These are phyloP conservation scores for Megalonaias nervosa DNA, from an alignment of 1,140 invertebrate genomes.

Conservation along the genomic window DNA sequence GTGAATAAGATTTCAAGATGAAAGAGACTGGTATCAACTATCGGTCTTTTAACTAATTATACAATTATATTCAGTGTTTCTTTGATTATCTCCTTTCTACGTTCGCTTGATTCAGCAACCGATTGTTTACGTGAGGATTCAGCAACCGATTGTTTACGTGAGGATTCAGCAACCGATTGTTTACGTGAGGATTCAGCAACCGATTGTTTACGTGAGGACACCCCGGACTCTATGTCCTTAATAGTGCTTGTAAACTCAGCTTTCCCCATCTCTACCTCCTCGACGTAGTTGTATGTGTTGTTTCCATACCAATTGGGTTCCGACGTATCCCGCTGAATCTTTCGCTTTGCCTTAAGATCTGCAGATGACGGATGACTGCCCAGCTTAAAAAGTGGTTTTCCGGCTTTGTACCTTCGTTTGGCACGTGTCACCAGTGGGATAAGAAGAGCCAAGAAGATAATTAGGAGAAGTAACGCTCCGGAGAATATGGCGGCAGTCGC, in stretches of 20 bases:
- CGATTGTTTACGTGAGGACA: no score
- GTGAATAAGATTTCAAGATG: no score
- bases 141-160: no score
- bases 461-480: slow-evolving; percentile 20
- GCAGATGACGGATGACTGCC: slow-evolving; percentile 19
- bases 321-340: slow-evolving; percentile 2
- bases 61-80: no score
- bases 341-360: slow-evolving; percentile 5
- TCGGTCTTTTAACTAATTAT: no score
- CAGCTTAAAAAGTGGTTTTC: slow-evolving; percentile 32
- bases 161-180: no score
- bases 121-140: no score
- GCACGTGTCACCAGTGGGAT: slow-evolving; percentile 30
- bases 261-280: slow-evolving; percentile 13
- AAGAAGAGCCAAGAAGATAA: slow-evolving; percentile 21
- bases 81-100: no score
- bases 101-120: no score
- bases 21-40: no score
- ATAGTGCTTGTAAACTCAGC: slow-evolving; percentile 12
- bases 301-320: slow-evolving; percentile 33
- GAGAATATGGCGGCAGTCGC: slow-evolving; percentile 22
- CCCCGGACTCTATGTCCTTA: not conserved
- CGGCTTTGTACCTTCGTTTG: slow-evolving; percentile 17
- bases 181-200: no score
- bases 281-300: slow-evolving; percentile 8